Base-by-base conservation (phyloP, 1,140 invertebrate species). In the Plectus sambesii region DNA sequence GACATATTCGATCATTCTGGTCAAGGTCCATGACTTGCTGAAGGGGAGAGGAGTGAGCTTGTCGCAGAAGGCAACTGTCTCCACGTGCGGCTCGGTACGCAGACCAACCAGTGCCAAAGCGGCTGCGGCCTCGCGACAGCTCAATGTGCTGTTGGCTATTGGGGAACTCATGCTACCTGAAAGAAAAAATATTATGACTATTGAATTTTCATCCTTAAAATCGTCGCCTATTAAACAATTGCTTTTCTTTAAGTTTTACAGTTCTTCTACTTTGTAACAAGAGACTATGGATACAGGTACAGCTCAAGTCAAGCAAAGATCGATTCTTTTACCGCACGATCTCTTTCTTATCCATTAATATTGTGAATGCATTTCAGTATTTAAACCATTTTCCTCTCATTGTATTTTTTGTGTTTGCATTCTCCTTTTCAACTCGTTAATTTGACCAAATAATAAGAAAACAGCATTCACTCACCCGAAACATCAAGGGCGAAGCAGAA, bases 401-500 rank as follows among this genome's bases (percentile, higher is more conserved):
- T n/a, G n/a, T n/a, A n/a, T n/a, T n/a, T n/a, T n/a, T n/a, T n/a
- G n/a, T n/a, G n/a, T n/a, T n/a, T n/a, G n/a, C n/a, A n/a, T n/a
- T n/a, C n/a, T n/a, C n/a, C n/a, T n/a, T n/a, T 48, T 44, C 42
- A 30, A 20, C 2, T 15, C 17, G 15, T 12, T 9, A 19, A 12
- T 43, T 3, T 17, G 23, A 42, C 3, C 3, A 20, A 20, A 53
- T 29, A 37, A 15, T 25, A n/a, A n/a, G n/a, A n/a, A n/a, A n/a
- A n/a, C n/a, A n/a, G n/a, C n/a, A n/a, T n/a, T 12, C n/a, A 37
- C 2, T 9, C 60, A 47, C 74, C 70, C 40, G 74, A 73, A 27
- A 77, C 74, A 53, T 80, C 78, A 17, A 81, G 70, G 19, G 76
- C 76, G 23, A 82, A 58, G 40, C 80, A 65, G 53, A 75, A 79